These are phyloP conservation scores for Actenoides hombroni DNA, from an alignment of 2,113 vertebrate genomes.

Conservation along the genomic window DNA sequence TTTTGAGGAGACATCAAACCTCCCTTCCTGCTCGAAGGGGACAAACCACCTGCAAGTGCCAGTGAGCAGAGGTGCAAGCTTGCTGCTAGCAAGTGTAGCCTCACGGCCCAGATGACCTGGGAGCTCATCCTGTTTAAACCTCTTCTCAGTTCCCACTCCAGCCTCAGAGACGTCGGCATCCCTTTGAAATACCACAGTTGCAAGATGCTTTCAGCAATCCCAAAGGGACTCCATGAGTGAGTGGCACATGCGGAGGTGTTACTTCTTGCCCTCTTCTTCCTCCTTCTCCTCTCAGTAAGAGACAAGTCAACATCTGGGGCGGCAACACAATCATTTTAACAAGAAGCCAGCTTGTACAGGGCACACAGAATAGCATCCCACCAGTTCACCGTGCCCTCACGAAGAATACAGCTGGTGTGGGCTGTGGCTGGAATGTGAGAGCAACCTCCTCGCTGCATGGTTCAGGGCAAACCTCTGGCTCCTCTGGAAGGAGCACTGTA, in stretches of 20 bases:
- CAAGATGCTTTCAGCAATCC: background rate
- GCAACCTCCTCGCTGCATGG: fast-evolving
- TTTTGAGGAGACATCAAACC: background rate
- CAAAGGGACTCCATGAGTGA: background rate
- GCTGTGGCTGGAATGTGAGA: background rate
- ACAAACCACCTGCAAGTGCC: fast-evolving
- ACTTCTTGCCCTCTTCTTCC: background rate
- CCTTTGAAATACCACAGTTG: background rate
- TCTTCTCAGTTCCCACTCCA: background rate
- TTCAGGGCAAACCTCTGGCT: background rate
- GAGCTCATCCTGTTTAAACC: background rate
- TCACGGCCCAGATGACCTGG: background rate
- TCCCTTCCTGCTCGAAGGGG: background rate
- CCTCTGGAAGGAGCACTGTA: background rate
- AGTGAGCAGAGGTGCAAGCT: background rate
- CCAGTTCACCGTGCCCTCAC: background rate
- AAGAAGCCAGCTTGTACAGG: background rate
- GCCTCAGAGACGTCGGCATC: background rate
- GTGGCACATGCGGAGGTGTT: background rate
- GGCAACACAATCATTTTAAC: background rate
- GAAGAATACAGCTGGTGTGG: background rate
- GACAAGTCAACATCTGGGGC: background rate
- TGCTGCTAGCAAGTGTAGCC: background rate
- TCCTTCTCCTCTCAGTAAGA: background rate
- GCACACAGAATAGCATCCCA: background rate